phyloP scores from a whole-genome alignment of 2,888 invertebrate genomes.

The Lydus trimaculatus region DNA sequence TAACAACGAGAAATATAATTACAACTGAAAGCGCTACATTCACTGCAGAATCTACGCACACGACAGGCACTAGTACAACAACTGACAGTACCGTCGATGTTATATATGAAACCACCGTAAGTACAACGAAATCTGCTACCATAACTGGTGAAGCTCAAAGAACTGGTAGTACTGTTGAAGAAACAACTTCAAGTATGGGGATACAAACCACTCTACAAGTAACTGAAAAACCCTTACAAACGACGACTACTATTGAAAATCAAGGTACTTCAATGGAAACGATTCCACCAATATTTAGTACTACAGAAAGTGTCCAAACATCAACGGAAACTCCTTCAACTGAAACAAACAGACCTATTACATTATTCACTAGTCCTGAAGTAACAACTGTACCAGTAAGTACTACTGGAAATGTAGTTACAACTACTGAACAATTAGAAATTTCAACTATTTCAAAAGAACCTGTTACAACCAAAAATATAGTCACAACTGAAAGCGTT shows the following conservation, averaged over 20 bases:
- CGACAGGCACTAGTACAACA: too few species aligned
- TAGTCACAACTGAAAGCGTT: too few species aligned
- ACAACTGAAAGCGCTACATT: too few species aligned
- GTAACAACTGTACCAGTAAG: background rate
- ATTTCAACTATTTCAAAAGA: background rate
- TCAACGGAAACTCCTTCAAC: background rate
- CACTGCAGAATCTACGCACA: too few species aligned
- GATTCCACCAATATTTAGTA: background rate
- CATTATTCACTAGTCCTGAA: conserved; percentile 4
- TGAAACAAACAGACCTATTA: background rate
- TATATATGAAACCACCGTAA: background rate
- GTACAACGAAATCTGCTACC: background rate
- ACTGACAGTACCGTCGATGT: conserved; percentile 9
- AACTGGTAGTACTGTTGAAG: background rate
- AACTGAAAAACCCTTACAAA: background rate
- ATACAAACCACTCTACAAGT: background rate
- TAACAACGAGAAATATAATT: background rate
- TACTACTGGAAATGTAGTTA: background rate
- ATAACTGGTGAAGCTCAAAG: conserved; percentile 3
- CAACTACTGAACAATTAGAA: background rate
- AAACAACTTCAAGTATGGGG: background rate
- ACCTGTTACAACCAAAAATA: background rate
- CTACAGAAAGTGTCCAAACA: too few species aligned
- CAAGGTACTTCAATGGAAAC: background rate
- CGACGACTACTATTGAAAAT: background rate